Conservation (phyloP, 2,113 vertebrate genomes). For the Dicaeum eximium region DNA sequence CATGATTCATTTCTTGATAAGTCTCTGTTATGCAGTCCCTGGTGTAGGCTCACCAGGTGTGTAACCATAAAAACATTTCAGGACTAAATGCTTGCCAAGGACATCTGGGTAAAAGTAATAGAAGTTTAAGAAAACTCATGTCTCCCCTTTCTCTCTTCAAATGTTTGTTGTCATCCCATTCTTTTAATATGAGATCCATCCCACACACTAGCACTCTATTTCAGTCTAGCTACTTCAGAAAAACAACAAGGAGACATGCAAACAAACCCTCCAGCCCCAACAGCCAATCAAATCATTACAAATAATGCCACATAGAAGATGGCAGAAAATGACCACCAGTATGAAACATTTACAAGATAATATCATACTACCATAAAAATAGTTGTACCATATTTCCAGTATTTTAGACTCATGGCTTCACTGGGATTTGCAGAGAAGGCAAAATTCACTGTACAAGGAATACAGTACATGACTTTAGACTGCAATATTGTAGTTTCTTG, state of each 20-base stretch:
- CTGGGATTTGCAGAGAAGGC: not conserved
- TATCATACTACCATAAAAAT: not conserved
- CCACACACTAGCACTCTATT: not conserved
- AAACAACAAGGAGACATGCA: not conserved
- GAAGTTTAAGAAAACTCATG: not conserved
- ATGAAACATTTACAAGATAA: not conserved
- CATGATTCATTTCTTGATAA: not conserved
- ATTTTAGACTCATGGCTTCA: not conserved
- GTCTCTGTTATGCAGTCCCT: not conserved
- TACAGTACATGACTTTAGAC: not conserved
- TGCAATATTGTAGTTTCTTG: not conserved
- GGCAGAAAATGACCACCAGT: not conserved
- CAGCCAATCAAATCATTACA: not conserved
- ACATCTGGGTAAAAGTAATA: not conserved
- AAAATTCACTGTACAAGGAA: not conserved
- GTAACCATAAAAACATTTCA: not conserved
- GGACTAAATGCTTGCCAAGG: not conserved
- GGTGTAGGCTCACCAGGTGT: not conserved
- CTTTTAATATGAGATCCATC: not conserved
- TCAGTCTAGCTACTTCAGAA: not conserved
- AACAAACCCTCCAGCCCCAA: not conserved
- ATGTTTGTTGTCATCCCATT: not conserved
- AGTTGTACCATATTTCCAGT: not conserved
- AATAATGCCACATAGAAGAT: not conserved
- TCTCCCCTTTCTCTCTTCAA: not conserved